Evolutionary conservation across 2,113 vertebrate species (phyloP), one percentile per base, ranked within the genome.

Genomic region (Ochotona curzoniae): DNA sequence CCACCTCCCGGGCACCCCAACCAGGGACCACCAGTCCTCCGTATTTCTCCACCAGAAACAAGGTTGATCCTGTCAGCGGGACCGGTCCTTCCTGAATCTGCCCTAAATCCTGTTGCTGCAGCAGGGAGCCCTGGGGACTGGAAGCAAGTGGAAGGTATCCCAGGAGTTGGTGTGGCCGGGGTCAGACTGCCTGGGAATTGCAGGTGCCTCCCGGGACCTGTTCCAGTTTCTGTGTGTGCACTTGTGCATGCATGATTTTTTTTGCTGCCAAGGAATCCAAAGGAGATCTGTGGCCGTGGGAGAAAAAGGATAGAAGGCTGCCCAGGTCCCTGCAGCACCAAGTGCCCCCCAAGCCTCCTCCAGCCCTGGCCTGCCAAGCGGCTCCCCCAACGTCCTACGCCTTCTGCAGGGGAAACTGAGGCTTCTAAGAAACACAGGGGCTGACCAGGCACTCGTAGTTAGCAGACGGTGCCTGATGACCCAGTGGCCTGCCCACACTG

Each of bases 61-160:
- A 60, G 1, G 17, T 63, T 3, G 63, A 35, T 18, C 32, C 32
- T 57, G 35, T 38, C 15, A 1, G 71, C 61, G 25, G 57, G 32
- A 51, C 38, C 74, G 26, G 81, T n/a, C 28, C 64, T 47, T 75
- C 71, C 49, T 0, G 0, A 25, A 51, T 32, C 35, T 60, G 23
- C 74, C 82, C 86, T 64, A 17, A 84, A 38, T 64, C 81, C 71
- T 5, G n/a, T 26, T 32, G 83, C 38, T 9, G 28, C 4, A 7
- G 25, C 1, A 1, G 13, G 73, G 30, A n/a, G 54, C 12, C 20
- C 83, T 23, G 0, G 0, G 73, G 11, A 1, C 47, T 0, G 5
- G n/a, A 10, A n/a, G 25, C 5, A 71, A 23, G 69, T 49, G 79
- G 86, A 21, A 87, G 44, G 57, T 10, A 10, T 28, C 44, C 35